Base-by-base conservation (phyloP, 2,888 invertebrate species). In the Teinopalpus imperialis region DNA sequence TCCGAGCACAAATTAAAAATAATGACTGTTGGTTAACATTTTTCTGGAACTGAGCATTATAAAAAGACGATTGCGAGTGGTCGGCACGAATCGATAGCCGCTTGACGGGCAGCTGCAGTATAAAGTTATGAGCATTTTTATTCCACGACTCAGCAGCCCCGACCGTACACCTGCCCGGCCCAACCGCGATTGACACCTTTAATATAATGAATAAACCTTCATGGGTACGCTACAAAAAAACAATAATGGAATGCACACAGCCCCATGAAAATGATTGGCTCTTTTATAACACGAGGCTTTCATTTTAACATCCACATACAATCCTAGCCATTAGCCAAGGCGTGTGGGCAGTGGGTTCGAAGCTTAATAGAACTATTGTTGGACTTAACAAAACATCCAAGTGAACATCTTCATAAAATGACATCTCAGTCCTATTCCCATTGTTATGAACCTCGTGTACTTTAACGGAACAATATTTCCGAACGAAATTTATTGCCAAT, bases 311-410 rank as follows among this genome's bases (percentile, higher is more conserved):
- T 83, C 86, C 85, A 81, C 74, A 83, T 85, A 88, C 80, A 85
- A 83, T 78, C 72, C 80, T 74, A 65, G 66, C 87, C 81, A 88
- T 88, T 88, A 87, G 76, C 70, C 66, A 63, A 78, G 85, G 83
- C 86, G 87, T 85, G 87, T 87, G 87, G 88, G 87, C 81, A 86
- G 85, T 77, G 81, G 85, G 85, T 83, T 77, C 65, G 73, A 52
- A 78, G 73, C 81, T 83, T 85, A 86, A 88, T 86, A 88, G 85
- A 86, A 83, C 86, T 82, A 87, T 88, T 88, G 87, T 87, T 81
- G 64, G 66, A 59, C 65, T 68, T 69, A 82, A 87, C 85, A 86
- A 86, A 82, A 80, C 71, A 59, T 70, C 79, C 69, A 82, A 87
- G 82, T 81, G 87, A 87, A 86, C 85, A 85, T 86, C 87, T 87